Base-by-base conservation (phyloP, 1,140 invertebrate genomes). In the Hyposmocoma kahamanoa region DNA sequence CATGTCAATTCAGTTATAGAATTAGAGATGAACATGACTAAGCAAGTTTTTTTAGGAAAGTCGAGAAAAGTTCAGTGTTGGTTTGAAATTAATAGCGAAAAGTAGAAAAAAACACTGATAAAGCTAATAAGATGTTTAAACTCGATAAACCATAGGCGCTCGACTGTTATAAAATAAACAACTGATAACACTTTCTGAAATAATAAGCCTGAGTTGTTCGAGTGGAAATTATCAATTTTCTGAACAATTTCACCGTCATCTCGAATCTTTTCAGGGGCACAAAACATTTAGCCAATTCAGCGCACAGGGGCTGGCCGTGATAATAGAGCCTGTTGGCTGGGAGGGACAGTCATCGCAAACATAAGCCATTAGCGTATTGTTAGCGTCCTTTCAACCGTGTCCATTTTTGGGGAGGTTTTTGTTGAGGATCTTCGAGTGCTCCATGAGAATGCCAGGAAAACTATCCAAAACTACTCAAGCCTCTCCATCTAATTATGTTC, bases 261-360 rank as follows among this genome's bases (percentile, higher is more conserved):
- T 82, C 62, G 60, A 80, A 81, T 77, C 75, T 84, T 82, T 81
- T 80, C 67, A 73, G 57, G 56, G 58, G 67, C 70, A 81, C 72
- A 84, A 84, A 79, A 80, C 76, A 81, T 84, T 84, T 79, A 76
- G 76, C 75, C 76, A 82, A 82, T 82, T 82, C 77, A 82, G 75
- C 76, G 69, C 64, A 69, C 70, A 62, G 69, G 57, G 71, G 56
- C 62, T 68, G 60, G 54, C 62, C 53, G 63, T 76, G 66, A 81
- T 81, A 81, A 84, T 81, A 76, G 68, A 70, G 63, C 62, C 65
- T 70, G 76, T 73, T 72, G 77, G 62, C 66, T 64, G 62, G 56
- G 66, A 69, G 66, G 77, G 72, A 72, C 71, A 72, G 65, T 76
- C 70, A 72, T 73, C 70, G 65, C 68, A 80, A 81, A 78, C 73